A percentile compares a stretch with the other conserved stretches of the same genome.
Evolutionary conservation across 1,140 invertebrate species (phyloP).

Genomic region (Periplaneta americana): DNA sequence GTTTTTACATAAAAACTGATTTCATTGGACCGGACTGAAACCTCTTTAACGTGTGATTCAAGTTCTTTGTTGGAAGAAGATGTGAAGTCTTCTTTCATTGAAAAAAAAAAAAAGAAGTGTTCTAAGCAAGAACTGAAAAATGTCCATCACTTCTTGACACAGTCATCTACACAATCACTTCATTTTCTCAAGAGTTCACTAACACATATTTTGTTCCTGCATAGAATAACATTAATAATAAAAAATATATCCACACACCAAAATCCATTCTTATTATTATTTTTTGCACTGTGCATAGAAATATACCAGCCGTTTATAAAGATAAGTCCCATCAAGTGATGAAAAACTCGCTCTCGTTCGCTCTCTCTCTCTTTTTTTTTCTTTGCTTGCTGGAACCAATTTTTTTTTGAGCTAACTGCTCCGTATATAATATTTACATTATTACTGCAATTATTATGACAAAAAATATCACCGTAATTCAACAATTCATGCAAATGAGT

Average conservation of each 20-base stretch:
- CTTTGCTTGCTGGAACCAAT: neutral
- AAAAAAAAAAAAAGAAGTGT: neutral
- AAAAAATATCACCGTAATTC: neutral
- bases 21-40: slow-evolving; percentile 13
- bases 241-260: neutral
- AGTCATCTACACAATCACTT: neutral
- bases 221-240: neutral
- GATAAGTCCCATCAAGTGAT: neutral
- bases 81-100: neutral
- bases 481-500: neutral
- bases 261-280: neutral
- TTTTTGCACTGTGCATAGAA: neutral
- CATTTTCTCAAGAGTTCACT: neutral
- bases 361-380: too few relatives aligned
- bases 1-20: slow-evolving; percentile 4
- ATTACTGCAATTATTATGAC: neutral
- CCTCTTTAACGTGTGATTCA: neutral
- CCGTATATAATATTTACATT: neutral
- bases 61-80: neutral
- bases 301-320: neutral
- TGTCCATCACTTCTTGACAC: neutral
- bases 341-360: neutral
- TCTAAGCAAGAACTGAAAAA: neutral
- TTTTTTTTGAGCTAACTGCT: neutral
- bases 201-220: neutral